phyloP scores from a whole-genome alignment of 2,113 vertebrate species.

The Cryptotis parvus region DNA sequence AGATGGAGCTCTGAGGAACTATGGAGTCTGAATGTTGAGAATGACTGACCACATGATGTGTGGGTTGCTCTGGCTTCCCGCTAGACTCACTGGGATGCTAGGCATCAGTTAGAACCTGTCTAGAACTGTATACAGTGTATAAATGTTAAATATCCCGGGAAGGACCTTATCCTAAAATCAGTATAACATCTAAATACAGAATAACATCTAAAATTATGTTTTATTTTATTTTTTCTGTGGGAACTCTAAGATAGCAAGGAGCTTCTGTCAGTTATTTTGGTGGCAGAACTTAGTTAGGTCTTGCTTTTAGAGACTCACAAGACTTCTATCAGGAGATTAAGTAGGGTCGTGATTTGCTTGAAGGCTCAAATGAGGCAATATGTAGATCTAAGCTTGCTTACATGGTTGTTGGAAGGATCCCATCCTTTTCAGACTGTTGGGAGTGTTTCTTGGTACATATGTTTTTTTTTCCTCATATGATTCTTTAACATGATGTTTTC shows the following conservation, averaged over 20 bases:
- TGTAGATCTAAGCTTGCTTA: not conserved
- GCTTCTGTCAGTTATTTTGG: not conserved
- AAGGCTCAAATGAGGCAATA: conserved; percentile 23
- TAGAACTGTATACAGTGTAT: too few species aligned
- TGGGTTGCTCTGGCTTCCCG: too few species aligned
- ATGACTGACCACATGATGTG: too few species aligned
- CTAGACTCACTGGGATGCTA: too few species aligned
- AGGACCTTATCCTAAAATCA: too few species aligned
- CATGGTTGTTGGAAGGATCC: not conserved
- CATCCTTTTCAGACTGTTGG: not conserved
- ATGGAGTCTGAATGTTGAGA: too few species aligned
- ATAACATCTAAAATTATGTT: not conserved
- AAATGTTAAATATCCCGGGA: too few species aligned
- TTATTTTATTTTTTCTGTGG: not conserved
- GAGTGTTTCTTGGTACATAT: not conserved
- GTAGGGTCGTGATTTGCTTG: not conserved
- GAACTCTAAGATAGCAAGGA: too few species aligned
- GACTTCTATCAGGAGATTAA: not conserved
- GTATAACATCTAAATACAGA: too few species aligned
- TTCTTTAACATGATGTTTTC: not conserved
- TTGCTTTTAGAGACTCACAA: not conserved
- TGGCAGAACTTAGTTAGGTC: not conserved
- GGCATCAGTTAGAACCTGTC: too few species aligned
- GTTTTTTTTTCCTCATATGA: too few species aligned
- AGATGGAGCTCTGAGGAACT: too few species aligned